These are phyloP conservation scores for Bubo bubo DNA, from an alignment of 2,113 vertebrate genomes.

Conservation along the genomic window DNA sequence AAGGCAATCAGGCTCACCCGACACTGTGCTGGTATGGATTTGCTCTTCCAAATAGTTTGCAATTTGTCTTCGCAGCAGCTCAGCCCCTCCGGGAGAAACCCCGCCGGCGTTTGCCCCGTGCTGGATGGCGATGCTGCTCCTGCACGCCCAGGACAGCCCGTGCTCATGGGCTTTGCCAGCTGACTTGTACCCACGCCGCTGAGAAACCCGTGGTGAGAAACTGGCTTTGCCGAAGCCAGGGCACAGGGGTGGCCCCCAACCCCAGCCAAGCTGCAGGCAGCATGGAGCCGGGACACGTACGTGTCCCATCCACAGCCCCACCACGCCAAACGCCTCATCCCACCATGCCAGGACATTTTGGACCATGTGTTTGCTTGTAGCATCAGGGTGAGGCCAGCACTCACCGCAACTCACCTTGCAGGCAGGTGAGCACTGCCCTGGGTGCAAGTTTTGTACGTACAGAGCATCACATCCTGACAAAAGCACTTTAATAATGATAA, in stretches of 20 bases:
- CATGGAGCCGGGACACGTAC: fast-evolving
- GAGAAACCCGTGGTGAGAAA: neutral
- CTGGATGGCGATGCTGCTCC: neutral
- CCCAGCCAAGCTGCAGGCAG: neutral
- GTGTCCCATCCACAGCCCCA: neutral
- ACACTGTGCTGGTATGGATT: neutral
- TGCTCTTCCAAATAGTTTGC: constrained; percentile 9
- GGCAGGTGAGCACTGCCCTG: neutral
- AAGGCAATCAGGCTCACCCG: constrained; percentile 13
- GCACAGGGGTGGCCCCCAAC: neutral
- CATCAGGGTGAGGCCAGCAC: neutral
- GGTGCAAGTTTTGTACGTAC: neutral
- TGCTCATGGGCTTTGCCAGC: neutral
- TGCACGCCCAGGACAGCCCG: neutral
- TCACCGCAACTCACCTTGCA: neutral
- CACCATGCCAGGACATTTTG: neutral
- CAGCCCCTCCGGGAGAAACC: neutral
- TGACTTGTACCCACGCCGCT: neutral
- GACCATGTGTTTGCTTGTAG: neutral
- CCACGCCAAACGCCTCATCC: neutral
- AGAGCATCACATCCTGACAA: neutral
- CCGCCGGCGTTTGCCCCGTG: neutral
- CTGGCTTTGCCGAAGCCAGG: neutral
- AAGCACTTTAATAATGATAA: neutral
- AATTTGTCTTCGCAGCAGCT: neutral